Base-by-base conservation (phyloP, 1,140 invertebrate genomes). In the Daktulosphaira vitifoliae region DNA sequence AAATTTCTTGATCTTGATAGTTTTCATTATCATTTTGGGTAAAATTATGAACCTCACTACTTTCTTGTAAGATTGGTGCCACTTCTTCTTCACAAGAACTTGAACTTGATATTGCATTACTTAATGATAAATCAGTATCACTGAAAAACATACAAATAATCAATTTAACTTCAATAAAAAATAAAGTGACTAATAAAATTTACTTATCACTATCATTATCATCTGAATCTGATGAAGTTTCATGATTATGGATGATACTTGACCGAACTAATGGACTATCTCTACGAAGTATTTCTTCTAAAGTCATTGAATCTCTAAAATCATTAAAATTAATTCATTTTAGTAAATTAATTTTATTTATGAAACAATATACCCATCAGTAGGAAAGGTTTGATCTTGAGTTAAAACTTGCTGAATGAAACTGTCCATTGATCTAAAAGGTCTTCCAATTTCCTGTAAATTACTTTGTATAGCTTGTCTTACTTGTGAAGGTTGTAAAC, bases 401-500 rank as follows among this genome's bases (percentile, higher is more conserved):
- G 6, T 46, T 29, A 62, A 62, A 20, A 62, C n/a, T n/a, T 62
- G 54, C 46, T 33, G 39, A 18, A 62, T 62, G 46, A 62, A 62
- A 62, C 5, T 29, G 44, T 62, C 54, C 11, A 20, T 29, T 25
- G 80, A 79, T 11, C 74, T 74, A 72, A 84, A 88, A 5, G 78
- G 79, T 52, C 73, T 66, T 18, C 84, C 82, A 23, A 79, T 80
- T 64, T 77, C 70, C 38, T 80, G 78, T 50, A 86, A 69, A 71
- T 81, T 77, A 48, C 78, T 74, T 42, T 78, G 77, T 5, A 88
- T 75, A 1, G 84, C 84, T 66, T 77, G 76, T 68, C 83, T 81
- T 2, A 89, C 80, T 51, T 82, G 74, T n/a, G 81, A 82, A 1
- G 81, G 78, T 69, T 86, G 82, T 20, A 89, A 75, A 1, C 86